A percentile compares a stretch with the other conserved stretches of the same genome.
Conservation (phyloP, 2,113 vertebrate genomes). For the Proteles cristata region DNA sequence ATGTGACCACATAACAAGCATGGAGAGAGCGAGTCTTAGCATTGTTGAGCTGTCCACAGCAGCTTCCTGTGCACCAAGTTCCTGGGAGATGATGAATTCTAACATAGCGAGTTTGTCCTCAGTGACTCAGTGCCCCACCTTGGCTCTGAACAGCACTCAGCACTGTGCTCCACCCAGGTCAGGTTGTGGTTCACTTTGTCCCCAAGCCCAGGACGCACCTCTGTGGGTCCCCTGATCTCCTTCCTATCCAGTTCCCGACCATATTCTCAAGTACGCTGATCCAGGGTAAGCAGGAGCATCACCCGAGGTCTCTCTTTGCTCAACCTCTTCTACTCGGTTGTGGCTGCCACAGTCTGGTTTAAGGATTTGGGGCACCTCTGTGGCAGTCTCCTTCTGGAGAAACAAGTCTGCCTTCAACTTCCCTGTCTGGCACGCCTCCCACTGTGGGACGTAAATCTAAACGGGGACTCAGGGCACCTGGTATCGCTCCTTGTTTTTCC, state of each 20-base stretch:
- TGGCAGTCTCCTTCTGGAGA: neutral
- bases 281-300: neutral
- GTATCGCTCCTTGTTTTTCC: neutral
- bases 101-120: neutral
- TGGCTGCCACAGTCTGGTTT: neutral
- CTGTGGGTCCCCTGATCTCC: neutral
- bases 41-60: neutral
- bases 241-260: neutral
- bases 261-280: neutral
- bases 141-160: neutral
- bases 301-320: neutral
- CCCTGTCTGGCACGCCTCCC: neutral
- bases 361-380: neutral
- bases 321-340: neutral
- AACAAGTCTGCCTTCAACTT: neutral
- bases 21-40: neutral
- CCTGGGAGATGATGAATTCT: neutral
- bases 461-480: neutral
- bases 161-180: neutral
- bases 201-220: neutral
- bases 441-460: neutral
- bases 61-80: neutral
- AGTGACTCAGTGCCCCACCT: neutral
- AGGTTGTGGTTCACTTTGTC: neutral
- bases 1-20: neutral